Evolutionary conservation across 2,113 vertebrate genomes (phyloP).

Genomic region (Sorex araneus): DNA sequence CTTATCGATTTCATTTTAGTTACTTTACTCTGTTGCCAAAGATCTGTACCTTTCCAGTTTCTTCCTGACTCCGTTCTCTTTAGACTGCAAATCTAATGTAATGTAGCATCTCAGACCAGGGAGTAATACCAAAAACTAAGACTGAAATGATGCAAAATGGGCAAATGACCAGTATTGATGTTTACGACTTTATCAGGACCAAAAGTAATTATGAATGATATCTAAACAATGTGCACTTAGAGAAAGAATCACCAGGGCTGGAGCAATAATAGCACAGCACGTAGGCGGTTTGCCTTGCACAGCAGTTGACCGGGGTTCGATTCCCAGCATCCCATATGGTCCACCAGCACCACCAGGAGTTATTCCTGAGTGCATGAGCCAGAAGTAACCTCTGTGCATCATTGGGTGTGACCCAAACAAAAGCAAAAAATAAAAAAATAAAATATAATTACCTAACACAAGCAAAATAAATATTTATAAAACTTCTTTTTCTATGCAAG

Average conservation of each 20-base stretch:
- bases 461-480: not conserved
- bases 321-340: too few species aligned
- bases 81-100: not conserved
- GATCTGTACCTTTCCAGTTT: not conserved
- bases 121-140: not conserved
- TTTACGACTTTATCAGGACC: not conserved
- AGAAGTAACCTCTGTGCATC: too few species aligned
- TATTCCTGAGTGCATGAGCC: too few species aligned
- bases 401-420: too few species aligned
- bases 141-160: not conserved
- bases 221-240: too few species aligned
- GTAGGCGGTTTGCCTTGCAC: too few species aligned
- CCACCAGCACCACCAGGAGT: too few species aligned
- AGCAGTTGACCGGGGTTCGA: too few species aligned
- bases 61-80: not conserved
- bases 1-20: not conserved
- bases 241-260: too few species aligned
- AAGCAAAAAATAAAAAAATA: too few species aligned
- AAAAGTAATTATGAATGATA: not conserved
- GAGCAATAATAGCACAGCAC: too few species aligned
- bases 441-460: not conserved
- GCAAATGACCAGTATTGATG: not conserved
- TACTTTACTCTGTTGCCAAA: not conserved
- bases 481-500: not conserved
- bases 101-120: not conserved